phyloP scores from a whole-genome alignment of 2,888 invertebrate genomes.

The Sturmia bella region DNA sequence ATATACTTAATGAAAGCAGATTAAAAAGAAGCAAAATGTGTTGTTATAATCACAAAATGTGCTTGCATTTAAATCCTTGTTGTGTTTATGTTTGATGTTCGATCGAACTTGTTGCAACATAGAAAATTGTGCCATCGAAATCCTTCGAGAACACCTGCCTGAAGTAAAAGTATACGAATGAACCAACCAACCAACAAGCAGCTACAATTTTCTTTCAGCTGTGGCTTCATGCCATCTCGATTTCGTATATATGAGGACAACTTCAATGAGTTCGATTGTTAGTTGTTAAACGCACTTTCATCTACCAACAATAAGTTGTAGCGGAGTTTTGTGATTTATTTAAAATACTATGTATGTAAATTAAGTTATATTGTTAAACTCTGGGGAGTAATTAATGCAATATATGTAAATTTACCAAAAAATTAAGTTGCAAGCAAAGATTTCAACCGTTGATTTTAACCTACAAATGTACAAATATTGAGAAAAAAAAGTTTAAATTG shows the following conservation, averaged over 20 bases:
- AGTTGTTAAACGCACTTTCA: slow-evolving; percentile 65
- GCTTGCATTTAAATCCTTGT: slow-evolving; percentile 14
- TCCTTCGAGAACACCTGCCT: slow-evolving; percentile 42
- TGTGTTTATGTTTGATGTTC: slow-evolving; percentile 63
- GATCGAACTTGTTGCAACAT: slow-evolving; percentile 33
- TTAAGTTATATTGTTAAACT: not conserved
- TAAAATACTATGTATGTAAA: slow-evolving; percentile 16
- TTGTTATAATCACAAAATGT: not conserved
- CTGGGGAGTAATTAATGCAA: not conserved
- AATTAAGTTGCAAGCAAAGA: slow-evolving; percentile 2
- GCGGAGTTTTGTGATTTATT: slow-evolving; percentile 49
- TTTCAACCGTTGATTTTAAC: slow-evolving; percentile 5
- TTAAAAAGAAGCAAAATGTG: too few relatives aligned
- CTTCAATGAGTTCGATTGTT: slow-evolving; percentile 58
- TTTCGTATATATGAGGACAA: slow-evolving; percentile 56
- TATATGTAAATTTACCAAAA: slow-evolving; percentile 2
- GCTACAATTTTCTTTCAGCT: slow-evolving; percentile 52
- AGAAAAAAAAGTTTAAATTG: too few relatives aligned
- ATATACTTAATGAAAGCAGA: too few relatives aligned
- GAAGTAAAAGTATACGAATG: slow-evolving; percentile 29
- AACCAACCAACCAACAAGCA: slow-evolving; percentile 13
- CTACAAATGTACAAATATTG: too few relatives aligned
- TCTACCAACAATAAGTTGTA: slow-evolving; percentile 38
- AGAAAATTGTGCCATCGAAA: slow-evolving; percentile 33
- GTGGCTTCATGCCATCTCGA: not conserved